phyloP scores from a whole-genome alignment of 64 coral and sea anemone species.

The Trachythela sp. region DNA sequence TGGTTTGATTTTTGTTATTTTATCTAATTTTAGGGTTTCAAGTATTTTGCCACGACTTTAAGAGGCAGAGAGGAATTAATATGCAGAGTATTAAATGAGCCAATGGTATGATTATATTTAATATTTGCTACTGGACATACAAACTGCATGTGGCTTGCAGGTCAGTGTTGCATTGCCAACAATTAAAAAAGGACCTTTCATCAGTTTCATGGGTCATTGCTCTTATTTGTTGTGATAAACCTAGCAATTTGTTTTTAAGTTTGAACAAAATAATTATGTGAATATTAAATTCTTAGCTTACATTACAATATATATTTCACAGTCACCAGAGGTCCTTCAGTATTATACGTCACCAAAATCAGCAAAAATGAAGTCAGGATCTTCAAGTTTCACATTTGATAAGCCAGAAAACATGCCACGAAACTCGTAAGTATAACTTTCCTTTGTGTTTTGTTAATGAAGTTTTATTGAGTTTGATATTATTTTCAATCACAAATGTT shows the following conservation, averaged over 20 bases:
- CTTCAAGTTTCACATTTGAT: slow-evolving; percentile 83
- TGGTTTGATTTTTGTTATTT: neutral
- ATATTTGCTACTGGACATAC: too few relatives aligned
- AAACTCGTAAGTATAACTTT: slow-evolving; percentile 64
- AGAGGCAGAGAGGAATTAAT: slow-evolving; percentile 90
- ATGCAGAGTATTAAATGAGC: slow-evolving; percentile 91
- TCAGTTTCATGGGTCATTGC: too few relatives aligned
- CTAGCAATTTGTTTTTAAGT: too few relatives aligned
- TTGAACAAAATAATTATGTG: too few relatives aligned
- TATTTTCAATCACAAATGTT: neutral
- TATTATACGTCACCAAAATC: slow-evolving; percentile 65
- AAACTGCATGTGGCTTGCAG: too few relatives aligned
- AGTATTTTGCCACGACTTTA: slow-evolving; percentile 85
- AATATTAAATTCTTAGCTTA: too few relatives aligned
- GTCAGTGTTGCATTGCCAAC: too few relatives aligned
- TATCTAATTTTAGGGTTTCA: slow-evolving; percentile 64
- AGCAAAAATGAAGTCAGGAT: slow-evolving; percentile 46
- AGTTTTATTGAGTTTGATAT: neutral
- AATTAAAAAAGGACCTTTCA: too few relatives aligned
- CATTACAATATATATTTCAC: neutral
- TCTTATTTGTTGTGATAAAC: too few relatives aligned
- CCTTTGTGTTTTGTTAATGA: neutral
- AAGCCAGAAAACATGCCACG: slow-evolving; percentile 45
- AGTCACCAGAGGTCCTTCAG: slow-evolving; percentile 80
- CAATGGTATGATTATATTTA: slow-evolving; percentile 56